Conservation (phyloP, 2,888 invertebrate genomes). For the Lycia hirtaria region DNA sequence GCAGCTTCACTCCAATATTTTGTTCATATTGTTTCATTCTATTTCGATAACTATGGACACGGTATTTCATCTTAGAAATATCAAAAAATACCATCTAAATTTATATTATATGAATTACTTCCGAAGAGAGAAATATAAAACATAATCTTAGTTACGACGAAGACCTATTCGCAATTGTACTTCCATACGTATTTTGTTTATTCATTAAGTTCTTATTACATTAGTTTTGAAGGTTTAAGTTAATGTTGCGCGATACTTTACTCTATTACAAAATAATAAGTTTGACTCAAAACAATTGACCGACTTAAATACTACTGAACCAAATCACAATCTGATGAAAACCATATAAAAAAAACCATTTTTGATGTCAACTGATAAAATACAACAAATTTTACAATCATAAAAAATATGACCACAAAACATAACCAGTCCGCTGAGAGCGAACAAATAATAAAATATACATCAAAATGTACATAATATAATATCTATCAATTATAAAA, state of each 20-base stretch:
- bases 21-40: slow-evolving; percentile 62
- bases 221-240: slow-evolving; percentile 65
- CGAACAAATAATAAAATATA: slow-evolving; percentile 84
- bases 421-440: slow-evolving; percentile 77
- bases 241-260: slow-evolving; percentile 55
- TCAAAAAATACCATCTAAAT: slow-evolving; percentile 77
- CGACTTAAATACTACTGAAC: slow-evolving; percentile 64
- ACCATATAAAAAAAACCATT: slow-evolving; percentile 67
- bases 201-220: slow-evolving; percentile 70
- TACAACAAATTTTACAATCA: slow-evolving; percentile 82
- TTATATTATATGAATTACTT: slow-evolving; percentile 63
- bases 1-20: slow-evolving; percentile 56
- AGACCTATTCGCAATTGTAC: slow-evolving; percentile 81
- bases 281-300: slow-evolving; percentile 65
- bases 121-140: slow-evolving; percentile 67
- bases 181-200: slow-evolving; percentile 84
- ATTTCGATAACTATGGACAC: slow-evolving; percentile 71
- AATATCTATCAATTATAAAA: slow-evolving; percentile 81
- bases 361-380: slow-evolving; percentile 76
- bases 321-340: slow-evolving; percentile 71
- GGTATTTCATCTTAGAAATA: slow-evolving; percentile 71
- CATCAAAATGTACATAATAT: slow-evolving; percentile 86
- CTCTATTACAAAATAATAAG: slow-evolving; percentile 56
- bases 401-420: slow-evolving; percentile 80
- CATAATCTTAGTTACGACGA: slow-evolving; percentile 65